These are phyloP conservation scores for Eciton burchellii DNA, from an alignment of 1,140 invertebrate genomes.

Conservation along the genomic window DNA sequence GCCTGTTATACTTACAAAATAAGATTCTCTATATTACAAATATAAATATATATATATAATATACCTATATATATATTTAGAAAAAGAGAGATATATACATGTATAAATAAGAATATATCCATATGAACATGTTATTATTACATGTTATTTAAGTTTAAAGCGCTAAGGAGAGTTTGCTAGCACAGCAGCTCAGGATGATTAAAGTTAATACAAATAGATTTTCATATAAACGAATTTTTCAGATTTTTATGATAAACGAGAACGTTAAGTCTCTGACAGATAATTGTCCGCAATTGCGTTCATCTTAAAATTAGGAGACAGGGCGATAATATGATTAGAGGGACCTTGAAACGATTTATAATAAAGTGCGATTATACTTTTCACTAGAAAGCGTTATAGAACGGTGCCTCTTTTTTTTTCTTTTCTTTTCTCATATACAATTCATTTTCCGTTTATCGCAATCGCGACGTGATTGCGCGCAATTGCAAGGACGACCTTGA, in stretches of 20 bases:
- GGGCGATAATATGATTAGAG: constrained; percentile 58
- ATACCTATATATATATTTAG: constrained; percentile 10
- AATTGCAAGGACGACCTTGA: too few relatives aligned
- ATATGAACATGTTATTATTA: constrained; percentile 63
- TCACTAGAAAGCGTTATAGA: constrained; percentile 43
- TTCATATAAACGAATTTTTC: constrained; percentile 59
- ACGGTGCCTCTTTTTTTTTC: neutral
- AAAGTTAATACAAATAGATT: constrained; percentile 63
- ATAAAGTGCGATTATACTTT: constrained; percentile 61
- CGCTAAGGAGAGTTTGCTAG: constrained; percentile 42
- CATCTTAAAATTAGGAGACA: constrained; percentile 59
- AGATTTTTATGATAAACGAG: constrained; percentile 64
- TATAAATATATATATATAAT: constrained; percentile 67
- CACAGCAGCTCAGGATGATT: constrained; percentile 56
- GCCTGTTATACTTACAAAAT: constrained; percentile 74
- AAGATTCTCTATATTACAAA: constrained; percentile 77
- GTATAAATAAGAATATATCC: constrained; percentile 66
- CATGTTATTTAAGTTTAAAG: constrained; percentile 54
- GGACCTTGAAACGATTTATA: constrained; percentile 61
- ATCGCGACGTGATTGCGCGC: neutral
- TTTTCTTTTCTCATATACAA: neutral
- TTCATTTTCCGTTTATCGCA: constrained; percentile 17
- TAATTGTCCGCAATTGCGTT: constrained; percentile 62
- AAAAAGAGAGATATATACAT: constrained; percentile 43
- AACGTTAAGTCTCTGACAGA: constrained; percentile 50